phyloP scores from a whole-genome alignment of 2,888 invertebrate genomes.

The Zaprionus obscuricornis region DNA sequence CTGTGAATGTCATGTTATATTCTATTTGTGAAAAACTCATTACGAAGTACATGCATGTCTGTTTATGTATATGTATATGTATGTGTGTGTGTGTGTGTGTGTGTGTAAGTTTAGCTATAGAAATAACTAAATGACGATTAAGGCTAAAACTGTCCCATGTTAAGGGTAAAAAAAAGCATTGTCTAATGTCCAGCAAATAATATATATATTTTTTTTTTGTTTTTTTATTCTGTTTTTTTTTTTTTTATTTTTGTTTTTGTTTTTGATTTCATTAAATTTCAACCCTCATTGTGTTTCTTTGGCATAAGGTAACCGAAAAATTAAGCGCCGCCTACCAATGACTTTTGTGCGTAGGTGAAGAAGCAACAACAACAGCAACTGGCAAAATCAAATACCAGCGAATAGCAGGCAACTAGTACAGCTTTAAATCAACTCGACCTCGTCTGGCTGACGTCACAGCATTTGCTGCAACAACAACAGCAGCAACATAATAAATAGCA shows the following conservation, averaged over 20 bases:
- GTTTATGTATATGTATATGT: no score
- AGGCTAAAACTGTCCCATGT: neutral
- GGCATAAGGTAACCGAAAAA: conserved; percentile 27
- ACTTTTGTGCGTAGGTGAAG: conserved; percentile 56
- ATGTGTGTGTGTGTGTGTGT: no score
- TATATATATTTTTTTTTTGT: no score
- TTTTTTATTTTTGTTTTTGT: no score
- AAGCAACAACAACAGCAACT: conserved; percentile 20
- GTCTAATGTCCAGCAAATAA: conserved; percentile 16
- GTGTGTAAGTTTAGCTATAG: no score
- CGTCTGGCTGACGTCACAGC: conserved; percentile 57
- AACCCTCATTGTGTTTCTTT: conserved; percentile 25
- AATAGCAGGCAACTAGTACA: conserved; percentile 60
- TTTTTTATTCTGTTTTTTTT: neutral
- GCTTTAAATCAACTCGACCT: conserved; percentile 59
- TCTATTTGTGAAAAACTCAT: neutral
- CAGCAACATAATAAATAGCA: neutral
- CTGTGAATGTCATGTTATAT: conserved; percentile 2
- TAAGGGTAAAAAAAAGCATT: neutral
- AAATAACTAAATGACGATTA: conserved; percentile 10
- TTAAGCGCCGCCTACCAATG: conserved; percentile 69
- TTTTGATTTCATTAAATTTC: conserved; percentile 41
- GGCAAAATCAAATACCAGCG: conserved; percentile 51
- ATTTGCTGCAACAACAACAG: conserved; percentile 10
- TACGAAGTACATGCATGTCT: no score